Evolutionary conservation across 2,113 vertebrate species (phyloP).

Genomic region (Variabilichromis moorii): DNA sequence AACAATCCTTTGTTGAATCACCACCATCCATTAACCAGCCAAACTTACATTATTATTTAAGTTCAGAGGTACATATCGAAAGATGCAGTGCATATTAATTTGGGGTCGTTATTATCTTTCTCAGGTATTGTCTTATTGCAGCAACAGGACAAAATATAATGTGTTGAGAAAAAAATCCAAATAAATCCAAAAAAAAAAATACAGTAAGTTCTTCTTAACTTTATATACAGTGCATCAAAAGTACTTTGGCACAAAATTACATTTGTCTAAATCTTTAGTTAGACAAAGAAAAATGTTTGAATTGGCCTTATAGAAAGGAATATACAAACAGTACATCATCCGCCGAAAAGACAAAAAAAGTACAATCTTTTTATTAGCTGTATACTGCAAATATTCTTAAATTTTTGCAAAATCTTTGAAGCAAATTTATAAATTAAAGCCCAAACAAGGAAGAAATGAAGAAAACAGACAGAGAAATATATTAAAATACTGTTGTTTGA

Average conservation of each 20-base stretch:
- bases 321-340: neutral
- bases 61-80: neutral
- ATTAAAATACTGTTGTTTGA: constrained; percentile 31
- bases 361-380: neutral
- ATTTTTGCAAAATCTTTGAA: neutral
- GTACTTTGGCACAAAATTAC: neutral
- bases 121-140: neutral
- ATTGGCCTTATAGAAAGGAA: neutral
- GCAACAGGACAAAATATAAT: neutral
- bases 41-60: neutral
- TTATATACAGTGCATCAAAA: neutral
- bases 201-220: neutral
- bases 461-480: neutral
- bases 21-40: neutral
- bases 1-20: neutral
- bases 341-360: neutral
- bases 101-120: neutral
- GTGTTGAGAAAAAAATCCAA: neutral
- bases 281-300: neutral
- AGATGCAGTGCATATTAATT: neutral
- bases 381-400: neutral
- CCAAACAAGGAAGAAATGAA: neutral
- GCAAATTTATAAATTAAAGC: neutral
- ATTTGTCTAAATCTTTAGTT: neutral
- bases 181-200: neutral